phyloP scores from a whole-genome alignment of 2,797 vertebrate genomes.

The Morus bassanus region DNA sequence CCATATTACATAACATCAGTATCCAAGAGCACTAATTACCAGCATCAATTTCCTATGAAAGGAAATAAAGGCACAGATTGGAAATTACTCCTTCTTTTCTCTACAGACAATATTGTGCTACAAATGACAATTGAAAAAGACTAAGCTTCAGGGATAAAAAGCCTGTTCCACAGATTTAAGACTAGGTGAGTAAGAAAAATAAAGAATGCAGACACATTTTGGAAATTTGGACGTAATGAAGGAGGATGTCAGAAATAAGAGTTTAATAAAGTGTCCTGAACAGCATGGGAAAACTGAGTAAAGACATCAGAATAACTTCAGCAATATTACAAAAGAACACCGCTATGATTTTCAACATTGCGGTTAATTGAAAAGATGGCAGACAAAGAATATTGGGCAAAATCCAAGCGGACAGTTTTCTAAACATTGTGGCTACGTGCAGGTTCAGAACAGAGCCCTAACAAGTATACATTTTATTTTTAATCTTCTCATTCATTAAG shows the following conservation, averaged over 20 bases:
- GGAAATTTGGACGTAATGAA: not conserved
- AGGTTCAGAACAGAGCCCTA: not conserved
- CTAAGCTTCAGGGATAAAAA: not conserved
- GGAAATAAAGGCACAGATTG: not conserved
- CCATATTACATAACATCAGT: not conserved
- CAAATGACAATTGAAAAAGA: not conserved
- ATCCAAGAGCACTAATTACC: not conserved
- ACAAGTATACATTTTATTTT: not conserved
- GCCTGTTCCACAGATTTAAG: not conserved
- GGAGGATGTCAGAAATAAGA: not conserved
- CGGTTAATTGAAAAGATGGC: not conserved
- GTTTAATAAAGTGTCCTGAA: not conserved
- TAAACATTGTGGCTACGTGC: not conserved
- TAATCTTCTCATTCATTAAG: not conserved
- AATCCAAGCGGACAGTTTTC: not conserved
- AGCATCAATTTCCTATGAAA: not conserved
- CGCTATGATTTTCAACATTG: not conserved
- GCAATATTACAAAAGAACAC: not conserved
- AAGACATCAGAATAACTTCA: not conserved
- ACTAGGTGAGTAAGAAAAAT: not conserved
- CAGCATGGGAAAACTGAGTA: not conserved
- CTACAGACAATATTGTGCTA: not conserved
- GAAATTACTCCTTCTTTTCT: not conserved
- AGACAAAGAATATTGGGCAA: not conserved
- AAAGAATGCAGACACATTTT: not conserved